Base-by-base conservation (phyloP, 2,113 vertebrate species). In the Ivindomyrus marchei region DNA sequence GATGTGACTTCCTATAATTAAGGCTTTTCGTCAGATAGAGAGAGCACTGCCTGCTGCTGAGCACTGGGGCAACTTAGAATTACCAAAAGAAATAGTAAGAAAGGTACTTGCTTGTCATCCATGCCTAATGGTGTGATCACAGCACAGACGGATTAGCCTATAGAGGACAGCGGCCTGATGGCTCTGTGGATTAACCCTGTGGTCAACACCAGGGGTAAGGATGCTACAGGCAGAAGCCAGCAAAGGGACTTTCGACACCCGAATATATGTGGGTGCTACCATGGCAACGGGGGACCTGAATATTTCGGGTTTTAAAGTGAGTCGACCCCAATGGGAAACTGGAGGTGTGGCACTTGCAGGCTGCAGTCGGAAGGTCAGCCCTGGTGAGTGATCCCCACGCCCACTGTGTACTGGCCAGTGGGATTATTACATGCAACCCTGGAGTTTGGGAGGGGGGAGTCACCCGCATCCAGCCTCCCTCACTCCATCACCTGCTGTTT, bases 261-360 rank as follows among this genome's bases (percentile, higher is more conserved):
- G 66, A 80, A 87, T 27, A 21, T 19, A 50, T 49, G 11, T 36
- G 15, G 90, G 19, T 31, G 87, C 39, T 84, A 39, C 90, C 53
- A 88, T 90, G 74, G 87, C 70, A 90, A 88, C 87, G 39, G 87
- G 42, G 62, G 45, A 13, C 66, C 13, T 27, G 52, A 47, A 70
- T 31, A 70, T 31, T 70, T 45, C 9, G 36, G 70, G 85, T 46
- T 88, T 56, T 88, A 83, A 83, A 88, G 77, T 56, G 39, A 80
- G 80, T 58, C 27, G 53, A 70, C 10, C 62, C n/a, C 62, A n/a
- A 50, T 19, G 39, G 24, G 21, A 83, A 17, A 31, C 0, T 9
- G 15, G 39, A 47, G 21, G 39, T n/a, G 36, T 85, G 39, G 3
- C 45, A 46, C 45, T 46, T 21, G 17, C 36, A 31, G 36, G 36